Base-by-base conservation (phyloP, 2,888 invertebrate species). In the Acutogordius australiensis region DNA sequence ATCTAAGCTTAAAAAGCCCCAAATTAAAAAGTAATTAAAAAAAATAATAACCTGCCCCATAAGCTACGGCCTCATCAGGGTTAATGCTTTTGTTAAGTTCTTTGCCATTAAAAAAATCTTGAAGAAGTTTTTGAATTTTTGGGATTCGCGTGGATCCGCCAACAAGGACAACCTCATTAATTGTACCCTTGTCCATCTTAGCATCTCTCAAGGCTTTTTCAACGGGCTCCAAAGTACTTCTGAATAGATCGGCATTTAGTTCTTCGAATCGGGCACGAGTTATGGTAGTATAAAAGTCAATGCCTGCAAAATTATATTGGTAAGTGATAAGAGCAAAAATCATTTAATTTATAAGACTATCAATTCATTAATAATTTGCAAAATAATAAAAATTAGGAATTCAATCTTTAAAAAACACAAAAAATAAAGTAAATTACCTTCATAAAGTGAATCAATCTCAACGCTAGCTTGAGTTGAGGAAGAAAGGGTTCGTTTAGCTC, bases 71-170 rank as follows among this genome's bases (percentile, higher is more conserved):
- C 74, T 91, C 90, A 72, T 91, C 90, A 18, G 90, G 90, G 71
- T 91, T 88, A 75, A 91, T 90, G 61, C 77, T 76, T 71, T 88
- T 86, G 78, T 90, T 91, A 64, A 91, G 76, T 73, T 90, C 87
- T 74, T 87, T 88, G 57, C 88, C 88, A 65, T 85, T 84, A 77
- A 88, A 88, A 63, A 72, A 70, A 63, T 74, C 74, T 71, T 91
- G 88, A 62, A 97, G 77, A 62, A 94, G 77, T 70, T 90, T 87
- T 75, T 94, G 91, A 66, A 94, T 84, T 74, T 88, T 91, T 61
- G 91, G 94, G 68, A 94, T 91, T 73, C 91, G 82, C 37, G 91
- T 94, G 57, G 91, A 91, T 60, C 88, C 91, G 65, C 91, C 91
- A 62, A 76, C 76, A 62, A 76, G 67, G 61, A 76, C 91, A 81